Evolutionary conservation across 92 coral and sea anemone genomes (phyloP).

Genomic region (Isaurus tuberculatus): DNA sequence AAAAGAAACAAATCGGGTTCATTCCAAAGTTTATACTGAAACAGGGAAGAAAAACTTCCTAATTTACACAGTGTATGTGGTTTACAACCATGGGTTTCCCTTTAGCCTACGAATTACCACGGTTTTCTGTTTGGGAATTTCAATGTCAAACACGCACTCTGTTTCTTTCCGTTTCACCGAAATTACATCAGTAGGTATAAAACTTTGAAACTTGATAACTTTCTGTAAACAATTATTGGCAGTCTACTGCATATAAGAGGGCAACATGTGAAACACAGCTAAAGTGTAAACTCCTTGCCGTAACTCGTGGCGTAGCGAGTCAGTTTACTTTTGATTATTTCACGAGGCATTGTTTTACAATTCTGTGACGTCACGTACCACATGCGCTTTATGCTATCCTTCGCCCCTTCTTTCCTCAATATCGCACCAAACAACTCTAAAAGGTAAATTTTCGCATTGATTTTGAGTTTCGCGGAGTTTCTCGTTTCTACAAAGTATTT

Average conservation of each 20-base stretch:
- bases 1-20: neutral
- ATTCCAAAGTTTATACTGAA: slow-evolving; percentile 1
- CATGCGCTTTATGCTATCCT: slow-evolving; percentile 99
- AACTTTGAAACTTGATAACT: slow-evolving; percentile 20
- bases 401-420: slow-evolving; percentile 99
- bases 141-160: slow-evolving; percentile 35
- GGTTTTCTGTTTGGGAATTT: slow-evolving; percentile 50
- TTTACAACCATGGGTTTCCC: slow-evolving; percentile 81
- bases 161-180: slow-evolving; percentile 23
- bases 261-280: slow-evolving; percentile 58
- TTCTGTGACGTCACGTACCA: slow-evolving; percentile 99
- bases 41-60: slow-evolving; percentile 25
- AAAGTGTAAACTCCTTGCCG: slow-evolving; percentile 82
- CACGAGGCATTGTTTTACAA: slow-evolving; percentile 99
- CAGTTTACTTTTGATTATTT: slow-evolving; percentile 99
- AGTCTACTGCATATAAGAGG: slow-evolving; percentile 44
- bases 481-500: slow-evolving; percentile 73
- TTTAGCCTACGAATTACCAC: slow-evolving; percentile 64
- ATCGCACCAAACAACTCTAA: slow-evolving; percentile 99
- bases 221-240: slow-evolving; percentile 43
- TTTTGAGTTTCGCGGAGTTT: slow-evolving; percentile 82
- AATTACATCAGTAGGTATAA: slow-evolving; percentile 8
- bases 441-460: slow-evolving; percentile 91
- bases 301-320: slow-evolving; percentile 96
- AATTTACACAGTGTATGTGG: slow-evolving; percentile 65